phyloP scores from a whole-genome alignment of 2,888 invertebrate genomes.

The Andrena haemorrhoa region DNA sequence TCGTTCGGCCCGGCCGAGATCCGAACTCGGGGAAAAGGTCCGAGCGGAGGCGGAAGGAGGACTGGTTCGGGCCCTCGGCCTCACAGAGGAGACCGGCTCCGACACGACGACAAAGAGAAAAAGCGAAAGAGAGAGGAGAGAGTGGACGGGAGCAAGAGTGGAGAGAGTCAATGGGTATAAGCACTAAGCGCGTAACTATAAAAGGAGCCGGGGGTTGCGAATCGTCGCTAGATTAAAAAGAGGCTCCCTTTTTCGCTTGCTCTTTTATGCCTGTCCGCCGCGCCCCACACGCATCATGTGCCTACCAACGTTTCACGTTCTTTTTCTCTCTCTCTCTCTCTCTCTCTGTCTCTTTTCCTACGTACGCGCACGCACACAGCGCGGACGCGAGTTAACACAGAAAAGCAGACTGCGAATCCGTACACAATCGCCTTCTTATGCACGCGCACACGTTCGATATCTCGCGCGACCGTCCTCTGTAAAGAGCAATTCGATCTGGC shows the following conservation, averaged over 20 bases:
- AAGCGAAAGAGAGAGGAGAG: conserved; percentile 19
- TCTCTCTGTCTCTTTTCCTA: not conserved
- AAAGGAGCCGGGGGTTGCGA: conserved; percentile 83
- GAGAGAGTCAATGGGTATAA: conserved; percentile 79
- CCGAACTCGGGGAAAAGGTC: conserved; percentile 36
- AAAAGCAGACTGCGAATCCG: conserved; percentile 12
- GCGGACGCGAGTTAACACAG: conserved; percentile 57
- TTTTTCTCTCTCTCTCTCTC: too few species aligned
- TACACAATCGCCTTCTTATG: conserved; percentile 37
- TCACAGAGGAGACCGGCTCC: conserved; percentile 53
- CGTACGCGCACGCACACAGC: conserved; percentile 53
- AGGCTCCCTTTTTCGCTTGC: conserved; percentile 83
- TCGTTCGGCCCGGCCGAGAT: conserved; percentile 34
- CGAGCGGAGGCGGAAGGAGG: conserved; percentile 14
- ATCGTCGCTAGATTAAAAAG: conserved; percentile 85
- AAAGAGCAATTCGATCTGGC: conserved; percentile 80
- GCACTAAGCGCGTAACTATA: conserved; percentile 83
- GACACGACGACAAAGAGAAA: conserved; percentile 65
- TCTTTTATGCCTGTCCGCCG: conserved; percentile 81
- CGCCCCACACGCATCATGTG: conserved; percentile 75
- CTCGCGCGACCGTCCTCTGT: conserved; percentile 77
- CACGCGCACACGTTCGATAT: conserved; percentile 74
- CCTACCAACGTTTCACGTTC: conserved; percentile 57
- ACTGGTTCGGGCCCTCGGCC: conserved; percentile 51
- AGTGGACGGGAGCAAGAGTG: conserved; percentile 37